Evolutionary conservation across 2,888 invertebrate species (phyloP).

Genomic region (Stenodema calcarata): DNA sequence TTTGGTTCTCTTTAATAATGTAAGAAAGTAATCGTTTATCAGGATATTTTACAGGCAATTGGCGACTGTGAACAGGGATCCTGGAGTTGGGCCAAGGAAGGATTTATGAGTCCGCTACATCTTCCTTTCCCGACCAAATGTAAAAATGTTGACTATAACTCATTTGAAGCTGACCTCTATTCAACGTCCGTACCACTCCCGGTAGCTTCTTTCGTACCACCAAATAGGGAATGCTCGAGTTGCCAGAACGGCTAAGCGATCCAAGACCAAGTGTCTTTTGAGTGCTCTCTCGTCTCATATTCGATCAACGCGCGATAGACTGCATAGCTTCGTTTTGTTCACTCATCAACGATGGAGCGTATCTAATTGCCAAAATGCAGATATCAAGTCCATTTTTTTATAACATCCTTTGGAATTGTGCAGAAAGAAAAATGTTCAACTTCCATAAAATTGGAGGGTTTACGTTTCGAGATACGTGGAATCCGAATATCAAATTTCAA

Average conservation of each 20-base stretch:
- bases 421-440: no score
- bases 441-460: no score
- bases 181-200: neutral
- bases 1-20: neutral
- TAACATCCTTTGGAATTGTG: no score
- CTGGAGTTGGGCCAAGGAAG: conserved; percentile 2
- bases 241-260: neutral
- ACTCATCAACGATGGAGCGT: no score
- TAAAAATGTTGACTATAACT: conserved; percentile 35
- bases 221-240: neutral
- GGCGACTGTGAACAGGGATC: conserved; percentile 34
- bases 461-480: no score
- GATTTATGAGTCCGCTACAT: neutral
- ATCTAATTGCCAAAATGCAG: no score
- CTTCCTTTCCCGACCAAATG: conserved; percentile 22
- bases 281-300: no score
- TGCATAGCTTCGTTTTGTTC: no score
- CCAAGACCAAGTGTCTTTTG: no score
- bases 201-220: neutral
- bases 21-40: conserved; percentile 25
- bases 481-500: no score
- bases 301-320: no score
- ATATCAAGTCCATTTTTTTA: no score
- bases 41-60: conserved; percentile 35
- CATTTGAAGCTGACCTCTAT: conserved; percentile 24